Conservation (phyloP, 64 coral and sea anemone species). For the Dendronephthya gigantea region DNA sequence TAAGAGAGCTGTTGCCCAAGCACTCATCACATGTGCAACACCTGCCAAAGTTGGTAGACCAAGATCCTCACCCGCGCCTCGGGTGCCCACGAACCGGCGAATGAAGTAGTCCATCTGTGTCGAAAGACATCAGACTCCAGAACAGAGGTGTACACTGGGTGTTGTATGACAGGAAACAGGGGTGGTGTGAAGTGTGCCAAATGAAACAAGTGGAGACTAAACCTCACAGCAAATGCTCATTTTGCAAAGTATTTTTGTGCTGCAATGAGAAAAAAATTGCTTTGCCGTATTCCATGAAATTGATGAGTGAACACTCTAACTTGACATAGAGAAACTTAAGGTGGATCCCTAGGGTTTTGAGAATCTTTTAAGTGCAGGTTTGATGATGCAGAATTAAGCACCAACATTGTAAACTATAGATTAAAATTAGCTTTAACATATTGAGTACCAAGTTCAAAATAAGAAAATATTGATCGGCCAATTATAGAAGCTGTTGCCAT, state of each 20-base stretch:
- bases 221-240: conserved; percentile 11
- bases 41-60: conserved; percentile 29
- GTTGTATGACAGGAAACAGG: conserved; percentile 22
- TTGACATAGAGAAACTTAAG: no score
- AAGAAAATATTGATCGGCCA: no score
- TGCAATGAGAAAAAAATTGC: background rate
- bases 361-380: no score
- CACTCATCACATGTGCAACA: conserved; percentile 14
- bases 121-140: conserved; percentile 17
- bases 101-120: background rate
- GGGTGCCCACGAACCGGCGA: conserved; percentile 28
- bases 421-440: no score
- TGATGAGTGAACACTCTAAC: no score
- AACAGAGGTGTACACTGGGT: conserved; percentile 38
- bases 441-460: no score
- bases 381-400: no score
- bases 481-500: no score
- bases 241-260: background rate
- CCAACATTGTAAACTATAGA: no score
- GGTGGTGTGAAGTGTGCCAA: conserved; percentile 25
- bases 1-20: conserved; percentile 29
- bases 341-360: no score
- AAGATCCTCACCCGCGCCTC: background rate
- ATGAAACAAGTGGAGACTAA: conserved; percentile 14
- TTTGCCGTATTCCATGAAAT: background rate